Conservation (phyloP, 2,888 invertebrate genomes). For the Diadegma fenestrale region DNA sequence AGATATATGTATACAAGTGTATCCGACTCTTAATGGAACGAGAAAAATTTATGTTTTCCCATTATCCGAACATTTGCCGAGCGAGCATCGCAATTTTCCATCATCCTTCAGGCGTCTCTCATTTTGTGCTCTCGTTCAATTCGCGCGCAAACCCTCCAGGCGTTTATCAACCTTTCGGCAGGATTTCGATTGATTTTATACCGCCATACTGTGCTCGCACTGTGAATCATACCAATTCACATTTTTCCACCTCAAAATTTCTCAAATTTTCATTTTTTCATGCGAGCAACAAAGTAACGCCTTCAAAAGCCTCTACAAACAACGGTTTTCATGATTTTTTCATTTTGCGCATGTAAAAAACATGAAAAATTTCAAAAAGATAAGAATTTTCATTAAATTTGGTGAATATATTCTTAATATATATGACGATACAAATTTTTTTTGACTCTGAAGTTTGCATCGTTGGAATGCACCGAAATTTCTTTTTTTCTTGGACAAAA, state of each 20-base stretch:
- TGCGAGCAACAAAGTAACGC: neutral
- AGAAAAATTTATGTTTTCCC: slow-evolving; percentile 65
- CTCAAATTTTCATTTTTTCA: neutral
- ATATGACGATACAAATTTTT: no score
- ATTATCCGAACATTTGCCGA: slow-evolving; percentile 50
- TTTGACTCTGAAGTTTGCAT: no score
- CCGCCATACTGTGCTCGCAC: neutral
- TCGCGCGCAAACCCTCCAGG: slow-evolving; percentile 15
- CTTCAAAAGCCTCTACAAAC: neutral
- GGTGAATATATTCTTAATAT: no score
- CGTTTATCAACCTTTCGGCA: slow-evolving; percentile 2
- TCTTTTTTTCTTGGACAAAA: no score
- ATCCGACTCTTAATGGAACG: slow-evolving; percentile 39
- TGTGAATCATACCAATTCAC: neutral
- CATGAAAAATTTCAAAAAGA: no score
- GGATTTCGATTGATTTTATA: neutral
- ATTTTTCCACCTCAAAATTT: neutral
- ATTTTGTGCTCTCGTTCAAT: slow-evolving; percentile 44
- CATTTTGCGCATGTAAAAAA: no score
- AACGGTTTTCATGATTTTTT: neutral
- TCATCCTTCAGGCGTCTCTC: slow-evolving; percentile 9
- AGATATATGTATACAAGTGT: neutral
- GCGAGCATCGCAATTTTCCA: slow-evolving; percentile 52
- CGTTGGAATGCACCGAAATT: no score
- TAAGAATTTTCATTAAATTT: no score